A percentile compares a stretch with the other conserved stretches of the same genome.
Conservation (phyloP, 2,888 invertebrate species). For the Heteromurus nitidus region DNA sequence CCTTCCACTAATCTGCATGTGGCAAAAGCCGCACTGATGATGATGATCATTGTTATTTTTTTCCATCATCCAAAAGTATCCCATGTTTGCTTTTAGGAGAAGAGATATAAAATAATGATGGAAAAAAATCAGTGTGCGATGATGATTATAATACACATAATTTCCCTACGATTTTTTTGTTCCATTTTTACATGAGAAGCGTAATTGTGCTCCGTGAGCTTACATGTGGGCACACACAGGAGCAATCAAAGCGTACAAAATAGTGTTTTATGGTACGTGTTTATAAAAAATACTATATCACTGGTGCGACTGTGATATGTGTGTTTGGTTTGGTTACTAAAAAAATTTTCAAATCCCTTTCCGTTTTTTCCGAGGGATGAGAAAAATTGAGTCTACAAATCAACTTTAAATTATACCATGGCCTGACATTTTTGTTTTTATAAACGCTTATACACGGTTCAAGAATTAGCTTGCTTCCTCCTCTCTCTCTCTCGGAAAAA, state of each 20-base stretch:
- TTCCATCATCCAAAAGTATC: not conserved
- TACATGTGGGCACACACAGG: slow-evolving; percentile 11
- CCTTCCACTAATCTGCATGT: no score
- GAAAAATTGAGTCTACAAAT: slow-evolving; percentile 63
- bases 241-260: slow-evolving; percentile 58
- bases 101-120: slow-evolving; percentile 33
- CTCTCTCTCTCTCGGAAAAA: slow-evolving; percentile 31
- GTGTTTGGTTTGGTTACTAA: no score
- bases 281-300: slow-evolving; percentile 5
- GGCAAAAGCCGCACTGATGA: no score
- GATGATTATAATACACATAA: slow-evolving; percentile 31
- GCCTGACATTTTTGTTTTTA: slow-evolving; percentile 66
- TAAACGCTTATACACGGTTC: slow-evolving; percentile 62
- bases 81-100: not conserved
- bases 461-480: slow-evolving; percentile 60
- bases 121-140: slow-evolving; percentile 29
- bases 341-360: no score
- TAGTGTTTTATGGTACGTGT: slow-evolving; percentile 27
- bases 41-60: no score
- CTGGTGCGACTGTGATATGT: not conserved
- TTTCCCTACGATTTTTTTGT: not conserved
- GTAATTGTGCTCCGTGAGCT: slow-evolving; percentile 2
- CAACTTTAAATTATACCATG: slow-evolving; percentile 63
- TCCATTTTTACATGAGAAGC: slow-evolving; percentile 18
- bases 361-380: slow-evolving; percentile 23